Conservation (phyloP, 2,797 vertebrate species). For the Enteromius fasciolatus region DNA sequence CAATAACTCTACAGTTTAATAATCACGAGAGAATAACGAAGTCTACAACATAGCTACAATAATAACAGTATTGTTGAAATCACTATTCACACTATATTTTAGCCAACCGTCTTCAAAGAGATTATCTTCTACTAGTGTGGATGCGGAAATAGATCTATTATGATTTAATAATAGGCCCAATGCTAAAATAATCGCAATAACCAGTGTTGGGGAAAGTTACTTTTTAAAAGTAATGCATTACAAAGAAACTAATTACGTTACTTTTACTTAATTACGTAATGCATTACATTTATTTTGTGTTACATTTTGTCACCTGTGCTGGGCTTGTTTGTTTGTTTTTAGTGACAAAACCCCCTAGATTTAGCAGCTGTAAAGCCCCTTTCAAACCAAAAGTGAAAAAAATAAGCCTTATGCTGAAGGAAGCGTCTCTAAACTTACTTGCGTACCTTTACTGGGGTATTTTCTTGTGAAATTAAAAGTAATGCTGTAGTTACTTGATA, state of each 20-base stretch:
- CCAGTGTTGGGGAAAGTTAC: background rate
- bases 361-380: background rate
- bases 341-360: background rate
- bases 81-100: background rate
- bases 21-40: background rate
- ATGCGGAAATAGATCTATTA: background rate
- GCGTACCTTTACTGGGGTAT: background rate
- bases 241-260: background rate
- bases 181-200: background rate
- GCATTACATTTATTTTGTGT: background rate
- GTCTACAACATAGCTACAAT: background rate
- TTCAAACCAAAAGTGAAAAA: background rate
- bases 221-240: background rate
- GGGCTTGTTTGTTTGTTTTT: background rate
- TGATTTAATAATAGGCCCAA: background rate
- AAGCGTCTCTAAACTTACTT: background rate
- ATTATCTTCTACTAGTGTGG: background rate
- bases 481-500: background rate
- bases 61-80: background rate
- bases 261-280: background rate
- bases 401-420: too few relatives aligned
- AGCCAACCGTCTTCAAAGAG: too few relatives aligned
- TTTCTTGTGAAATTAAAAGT: background rate
- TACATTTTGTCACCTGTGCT: background rate
- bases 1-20: background rate